Conservation (phyloP, 2,797 vertebrate genomes). For the Antrozous pallidus region DNA sequence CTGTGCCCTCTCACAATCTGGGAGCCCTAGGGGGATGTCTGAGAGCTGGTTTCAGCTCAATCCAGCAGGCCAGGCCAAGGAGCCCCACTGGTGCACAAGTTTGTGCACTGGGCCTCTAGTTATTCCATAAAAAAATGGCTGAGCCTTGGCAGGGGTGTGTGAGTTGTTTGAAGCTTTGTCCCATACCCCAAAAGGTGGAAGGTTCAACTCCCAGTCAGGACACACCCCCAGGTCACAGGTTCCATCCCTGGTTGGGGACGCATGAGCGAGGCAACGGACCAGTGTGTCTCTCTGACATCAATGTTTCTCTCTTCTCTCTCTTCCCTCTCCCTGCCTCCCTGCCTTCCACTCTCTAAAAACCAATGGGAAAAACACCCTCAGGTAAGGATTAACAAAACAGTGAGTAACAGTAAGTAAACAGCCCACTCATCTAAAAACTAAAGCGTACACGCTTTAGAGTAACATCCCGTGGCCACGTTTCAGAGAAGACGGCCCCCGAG, state of each 20-base stretch:
- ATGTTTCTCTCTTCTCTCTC: neutral
- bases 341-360: neutral
- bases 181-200: neutral
- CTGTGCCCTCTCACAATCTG: no score
- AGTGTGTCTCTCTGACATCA: neutral
- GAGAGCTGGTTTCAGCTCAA: no score
- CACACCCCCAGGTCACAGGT: neutral
- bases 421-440: neutral
- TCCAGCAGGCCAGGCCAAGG: no score
- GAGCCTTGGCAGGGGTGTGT: neutral
- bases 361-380: neutral
- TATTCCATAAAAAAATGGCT: neutral
- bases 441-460: fast-evolving
- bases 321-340: no score
- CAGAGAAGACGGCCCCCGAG: neutral
- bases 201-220: neutral
- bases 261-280: neutral
- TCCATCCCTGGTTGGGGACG: neutral
- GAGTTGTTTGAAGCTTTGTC: neutral
- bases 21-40: no score
- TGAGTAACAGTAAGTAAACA: no score
- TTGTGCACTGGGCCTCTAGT: no score
- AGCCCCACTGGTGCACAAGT: no score
- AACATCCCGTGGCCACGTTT: neutral
- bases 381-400: neutral